Conservation (phyloP, 2,797 vertebrate genomes). For the Denticeps clupeoides region DNA sequence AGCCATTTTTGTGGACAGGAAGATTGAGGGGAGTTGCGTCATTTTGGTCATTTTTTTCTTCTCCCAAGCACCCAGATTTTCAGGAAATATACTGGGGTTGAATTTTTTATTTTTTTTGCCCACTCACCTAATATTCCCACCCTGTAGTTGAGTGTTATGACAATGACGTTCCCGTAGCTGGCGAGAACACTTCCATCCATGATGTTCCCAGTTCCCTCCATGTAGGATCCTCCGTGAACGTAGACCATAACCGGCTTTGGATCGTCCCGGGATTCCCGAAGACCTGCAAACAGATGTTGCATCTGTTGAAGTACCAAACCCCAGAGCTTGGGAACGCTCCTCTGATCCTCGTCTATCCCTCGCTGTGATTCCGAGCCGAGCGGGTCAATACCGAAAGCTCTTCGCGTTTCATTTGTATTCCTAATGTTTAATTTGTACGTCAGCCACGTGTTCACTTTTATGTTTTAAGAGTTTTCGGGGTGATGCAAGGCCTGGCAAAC, state of each 20-base stretch:
- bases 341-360: too few species aligned
- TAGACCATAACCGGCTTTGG: conserved; percentile 98
- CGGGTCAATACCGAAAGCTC: conserved; percentile 9
- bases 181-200: conserved; percentile 96
- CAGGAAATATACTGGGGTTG: too few species aligned
- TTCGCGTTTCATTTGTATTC: neutral
- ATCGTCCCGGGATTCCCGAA: conserved; percentile 56
- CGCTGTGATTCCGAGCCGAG: too few species aligned
- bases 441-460: conserved; percentile 1
- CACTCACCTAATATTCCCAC: conserved; percentile 90
- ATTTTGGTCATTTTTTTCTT: too few species aligned
- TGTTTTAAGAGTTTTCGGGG: neutral
- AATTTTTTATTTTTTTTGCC: too few species aligned
- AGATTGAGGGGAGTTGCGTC: too few species aligned
- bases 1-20: too few species aligned
- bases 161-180: conserved; percentile 95
- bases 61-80: too few species aligned
- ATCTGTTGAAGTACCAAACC: too few species aligned
- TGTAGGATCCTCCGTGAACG: conserved; percentile 96
- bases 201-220: conserved; percentile 98
- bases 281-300: conserved; percentile 52
- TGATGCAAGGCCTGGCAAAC: conserved; percentile 2
- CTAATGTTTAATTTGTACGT: conserved; percentile 1
- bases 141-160: conserved; percentile 96
- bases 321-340: too few species aligned